phyloP scores from a whole-genome alignment of 2,113 vertebrate genomes.

The Brachyhypopomus occidentalis region DNA sequence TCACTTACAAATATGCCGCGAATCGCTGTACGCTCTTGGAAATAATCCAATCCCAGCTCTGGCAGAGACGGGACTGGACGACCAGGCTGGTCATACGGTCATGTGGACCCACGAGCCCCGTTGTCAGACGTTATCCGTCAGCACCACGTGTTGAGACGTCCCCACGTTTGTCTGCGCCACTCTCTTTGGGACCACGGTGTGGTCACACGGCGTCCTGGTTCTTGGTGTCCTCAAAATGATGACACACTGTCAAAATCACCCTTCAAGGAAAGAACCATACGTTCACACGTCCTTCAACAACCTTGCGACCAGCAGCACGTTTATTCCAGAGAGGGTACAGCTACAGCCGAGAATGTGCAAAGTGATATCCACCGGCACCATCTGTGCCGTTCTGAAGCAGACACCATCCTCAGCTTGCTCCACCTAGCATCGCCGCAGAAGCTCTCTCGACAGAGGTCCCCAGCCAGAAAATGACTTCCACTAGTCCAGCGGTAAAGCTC shows the following conservation, averaged over 20 bases:
- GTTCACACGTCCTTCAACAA: not conserved
- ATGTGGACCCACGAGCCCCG: not conserved
- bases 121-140: constrained; percentile 18
- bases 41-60: constrained; percentile 23
- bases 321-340: not conserved
- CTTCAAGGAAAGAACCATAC: not conserved
- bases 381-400: no score
- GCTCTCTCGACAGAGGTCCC: not conserved
- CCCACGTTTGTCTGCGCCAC: not conserved
- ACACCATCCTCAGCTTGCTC: not conserved
- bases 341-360: not conserved
- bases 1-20: constrained; percentile 1
- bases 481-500: no score
- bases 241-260: not conserved
- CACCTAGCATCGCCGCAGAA: not conserved
- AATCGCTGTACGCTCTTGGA: not conserved
- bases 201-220: not conserved
- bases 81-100: constrained; percentile 21
- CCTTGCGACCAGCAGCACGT: not conserved
- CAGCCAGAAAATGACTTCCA: no score
- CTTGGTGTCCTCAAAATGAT: no score
- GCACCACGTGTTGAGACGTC: constrained; percentile 4
- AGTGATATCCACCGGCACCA: not conserved
- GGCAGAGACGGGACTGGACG: constrained; percentile 13
- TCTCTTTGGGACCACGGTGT: not conserved